Conservation (phyloP, 2,797 vertebrate genomes). For the Gymnopithys bicolor region DNA sequence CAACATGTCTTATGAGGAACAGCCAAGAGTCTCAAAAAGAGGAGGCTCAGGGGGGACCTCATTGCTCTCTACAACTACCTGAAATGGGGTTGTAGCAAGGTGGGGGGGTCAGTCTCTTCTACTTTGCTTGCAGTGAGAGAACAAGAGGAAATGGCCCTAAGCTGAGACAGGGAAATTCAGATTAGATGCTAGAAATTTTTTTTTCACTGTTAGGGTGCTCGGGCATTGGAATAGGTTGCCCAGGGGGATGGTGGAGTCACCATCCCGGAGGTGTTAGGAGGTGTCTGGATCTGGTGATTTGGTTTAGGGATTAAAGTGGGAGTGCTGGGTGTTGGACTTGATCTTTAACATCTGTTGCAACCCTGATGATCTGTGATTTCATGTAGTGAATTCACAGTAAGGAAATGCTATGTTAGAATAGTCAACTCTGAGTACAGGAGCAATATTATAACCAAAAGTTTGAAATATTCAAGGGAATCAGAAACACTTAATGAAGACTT, state of each 20-base stretch:
- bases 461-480: background rate
- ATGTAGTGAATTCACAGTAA: background rate
- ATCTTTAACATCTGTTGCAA: background rate
- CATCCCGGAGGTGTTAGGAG: background rate
- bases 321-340: background rate
- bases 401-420: accelerated
- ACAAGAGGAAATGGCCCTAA: background rate
- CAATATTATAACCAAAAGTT: background rate
- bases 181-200: background rate
- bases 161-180: background rate
- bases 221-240: background rate
- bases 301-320: background rate
- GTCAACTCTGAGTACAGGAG: background rate
- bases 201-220: background rate
- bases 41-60: accelerated
- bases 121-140: background rate
- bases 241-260: background rate
- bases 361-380: background rate
- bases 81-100: background rate
- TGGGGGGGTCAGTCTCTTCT: background rate
- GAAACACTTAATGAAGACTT: background rate
- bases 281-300: background rate
- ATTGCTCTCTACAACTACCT: background rate
- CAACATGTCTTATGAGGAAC: background rate
- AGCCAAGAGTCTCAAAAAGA: background rate